Evolutionary conservation across 2,113 vertebrate genomes (phyloP).

Genomic region (Pelodiscus sinensis): DNA sequence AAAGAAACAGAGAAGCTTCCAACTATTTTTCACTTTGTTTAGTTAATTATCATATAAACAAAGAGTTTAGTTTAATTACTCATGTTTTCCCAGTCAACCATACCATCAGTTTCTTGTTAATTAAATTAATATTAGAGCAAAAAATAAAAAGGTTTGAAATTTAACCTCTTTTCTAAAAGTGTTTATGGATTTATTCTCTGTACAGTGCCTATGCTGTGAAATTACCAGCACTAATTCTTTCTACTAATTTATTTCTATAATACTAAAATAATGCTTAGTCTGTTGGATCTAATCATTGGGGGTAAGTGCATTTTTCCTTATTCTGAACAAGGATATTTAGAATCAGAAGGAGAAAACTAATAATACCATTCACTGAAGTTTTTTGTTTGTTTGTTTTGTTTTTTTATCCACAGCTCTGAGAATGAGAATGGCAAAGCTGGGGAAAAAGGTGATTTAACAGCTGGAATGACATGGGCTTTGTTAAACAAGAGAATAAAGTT

Average conservation of each 20-base stretch:
- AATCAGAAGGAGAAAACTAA: constrained; percentile 3
- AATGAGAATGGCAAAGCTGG: constrained; percentile 88
- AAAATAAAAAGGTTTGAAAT: background rate
- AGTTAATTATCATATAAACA: background rate
- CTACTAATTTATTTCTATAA: constrained; percentile 73
- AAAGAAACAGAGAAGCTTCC: background rate
- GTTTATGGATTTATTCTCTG: constrained; percentile 39
- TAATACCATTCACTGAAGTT: constrained; percentile 26
- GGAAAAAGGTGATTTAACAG: constrained; percentile 83
- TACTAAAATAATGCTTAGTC: constrained; percentile 76
- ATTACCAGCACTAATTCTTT: constrained; percentile 72
- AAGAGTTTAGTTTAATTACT: constrained; percentile 36
- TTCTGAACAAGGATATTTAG: constrained; percentile 61
- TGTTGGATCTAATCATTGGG: constrained; percentile 72
- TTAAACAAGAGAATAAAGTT: constrained; percentile 62
- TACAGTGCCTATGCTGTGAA: constrained; percentile 39
- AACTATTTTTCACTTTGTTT: background rate
- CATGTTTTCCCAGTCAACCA: constrained; percentile 1
- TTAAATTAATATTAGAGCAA: background rate
- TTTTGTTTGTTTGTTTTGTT: constrained; percentile 30
- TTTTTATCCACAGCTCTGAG: constrained; percentile 83
- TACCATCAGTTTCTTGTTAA: background rate
- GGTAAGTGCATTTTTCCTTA: constrained; percentile 73
- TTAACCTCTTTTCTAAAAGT: background rate
- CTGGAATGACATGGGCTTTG: background rate